Percentiles rank a stretch among this genome's conserved stretches.
These are phyloP conservation scores for Phymorhynchus buccinoides DNA, from an alignment of 1,140 invertebrate genomes.

Conservation along the genomic window DNA sequence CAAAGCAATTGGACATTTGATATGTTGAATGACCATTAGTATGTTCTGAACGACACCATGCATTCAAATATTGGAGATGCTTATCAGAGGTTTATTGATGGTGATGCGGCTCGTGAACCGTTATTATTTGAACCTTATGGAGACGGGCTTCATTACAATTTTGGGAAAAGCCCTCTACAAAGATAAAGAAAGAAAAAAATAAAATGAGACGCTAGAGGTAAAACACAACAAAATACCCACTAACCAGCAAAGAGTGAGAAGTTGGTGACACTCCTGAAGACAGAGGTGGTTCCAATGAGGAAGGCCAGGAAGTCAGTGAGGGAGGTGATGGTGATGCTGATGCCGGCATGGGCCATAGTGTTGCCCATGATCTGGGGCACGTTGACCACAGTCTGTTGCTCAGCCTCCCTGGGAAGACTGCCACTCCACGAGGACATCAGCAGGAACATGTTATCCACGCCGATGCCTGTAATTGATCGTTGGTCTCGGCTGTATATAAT, in stretches of 20 bases:
- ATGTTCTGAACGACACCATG: no score
- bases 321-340: slow-evolving; percentile 97
- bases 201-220: not conserved
- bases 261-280: slow-evolving; percentile 93
- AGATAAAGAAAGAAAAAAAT: not conserved
- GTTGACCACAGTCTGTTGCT: slow-evolving; percentile 70
- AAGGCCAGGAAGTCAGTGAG: slow-evolving; percentile 96
- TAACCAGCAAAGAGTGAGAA: slow-evolving; percentile 95
- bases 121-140: no score
- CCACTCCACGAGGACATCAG: slow-evolving; percentile 89
- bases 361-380: slow-evolving; percentile 87
- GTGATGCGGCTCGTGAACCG: no score
- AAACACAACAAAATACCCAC: slow-evolving; percentile 5
- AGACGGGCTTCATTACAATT: no score
- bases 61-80: no score
- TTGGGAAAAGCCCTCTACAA: not conserved
- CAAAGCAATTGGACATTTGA: no score
- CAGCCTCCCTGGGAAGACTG: slow-evolving; percentile 80
- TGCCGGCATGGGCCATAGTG: slow-evolving; percentile 91
- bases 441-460: slow-evolving; percentile 96
- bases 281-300: slow-evolving; percentile 92
- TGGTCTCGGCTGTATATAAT: not conserved
- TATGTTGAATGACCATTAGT: no score
- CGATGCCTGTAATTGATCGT: slow-evolving; percentile 82
- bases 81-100: no score